These are phyloP conservation scores for Bos taurus DNA, from an alignment of 2,113 vertebrate genomes.

Conservation along the genomic window DNA sequence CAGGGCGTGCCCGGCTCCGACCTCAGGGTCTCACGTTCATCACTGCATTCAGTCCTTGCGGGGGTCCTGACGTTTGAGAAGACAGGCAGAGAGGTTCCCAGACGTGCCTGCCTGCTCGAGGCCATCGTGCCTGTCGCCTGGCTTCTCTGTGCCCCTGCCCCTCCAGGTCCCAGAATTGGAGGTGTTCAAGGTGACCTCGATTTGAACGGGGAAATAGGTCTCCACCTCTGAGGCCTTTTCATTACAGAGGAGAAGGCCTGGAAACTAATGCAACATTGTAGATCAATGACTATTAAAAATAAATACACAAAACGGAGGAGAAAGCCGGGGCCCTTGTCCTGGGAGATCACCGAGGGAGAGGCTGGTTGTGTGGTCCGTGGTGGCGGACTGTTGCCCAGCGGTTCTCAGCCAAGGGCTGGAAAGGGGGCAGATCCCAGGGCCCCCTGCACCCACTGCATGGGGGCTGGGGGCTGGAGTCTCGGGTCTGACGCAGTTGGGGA, in stretches of 20 bases:
- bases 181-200: neutral
- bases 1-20: accelerated
- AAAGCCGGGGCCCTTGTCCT: neutral
- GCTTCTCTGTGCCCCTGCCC: neutral
- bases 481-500: accelerated
- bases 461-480: neutral
- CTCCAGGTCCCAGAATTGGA: accelerated
- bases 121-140: accelerated
- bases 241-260: neutral
- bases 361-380: accelerated
- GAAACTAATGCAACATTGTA: neutral
- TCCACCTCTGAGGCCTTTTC: accelerated
- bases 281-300: neutral
- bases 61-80: neutral
- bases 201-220: neutral
- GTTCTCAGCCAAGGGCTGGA: neutral
- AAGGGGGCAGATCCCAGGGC: neutral
- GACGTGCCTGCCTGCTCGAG: neutral
- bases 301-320: neutral
- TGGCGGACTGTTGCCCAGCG: accelerated
- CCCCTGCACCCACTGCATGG: accelerated
- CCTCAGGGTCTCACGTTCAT: neutral
- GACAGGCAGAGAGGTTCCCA: neutral
- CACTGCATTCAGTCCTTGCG: accelerated
- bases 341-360: accelerated